Conservation (phyloP, 2,888 invertebrate species). For the Rhingia rostrata region DNA sequence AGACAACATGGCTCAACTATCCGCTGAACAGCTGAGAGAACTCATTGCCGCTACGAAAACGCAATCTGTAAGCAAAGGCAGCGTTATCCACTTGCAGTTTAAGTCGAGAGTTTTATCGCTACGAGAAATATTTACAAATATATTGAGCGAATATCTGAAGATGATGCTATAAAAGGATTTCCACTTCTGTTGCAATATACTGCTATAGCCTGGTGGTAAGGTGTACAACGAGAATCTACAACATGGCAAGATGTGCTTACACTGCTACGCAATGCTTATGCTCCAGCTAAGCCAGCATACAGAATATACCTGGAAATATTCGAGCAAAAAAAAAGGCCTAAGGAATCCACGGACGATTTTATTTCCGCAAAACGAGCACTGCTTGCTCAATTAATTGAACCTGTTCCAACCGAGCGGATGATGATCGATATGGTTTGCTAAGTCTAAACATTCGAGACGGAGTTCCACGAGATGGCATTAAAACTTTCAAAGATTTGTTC, state of each 20-base stretch:
- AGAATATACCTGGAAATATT: constrained; percentile 18
- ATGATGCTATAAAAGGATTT: constrained; percentile 58
- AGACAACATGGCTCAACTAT: not conserved
- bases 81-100: constrained; percentile 42
- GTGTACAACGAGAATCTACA: constrained; percentile 42
- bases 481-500: no score
- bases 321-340: constrained; percentile 7
- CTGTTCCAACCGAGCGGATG: not conserved
- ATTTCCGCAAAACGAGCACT: no score
- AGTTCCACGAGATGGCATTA: no score
- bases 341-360: constrained; percentile 22
- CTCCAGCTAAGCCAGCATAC: constrained; percentile 18
- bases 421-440: constrained; percentile 31
- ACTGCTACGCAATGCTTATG: constrained; percentile 22
- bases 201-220: constrained; percentile 74
- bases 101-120: constrained; percentile 60
- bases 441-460: constrained; percentile 21
- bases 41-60: not conserved
- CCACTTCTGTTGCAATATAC: constrained; percentile 58
- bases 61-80: not conserved
- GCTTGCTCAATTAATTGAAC: constrained; percentile 5
- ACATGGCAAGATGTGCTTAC: constrained; percentile 12
- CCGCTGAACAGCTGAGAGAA: no score
- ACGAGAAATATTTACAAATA: constrained; percentile 60
- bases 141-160: constrained; percentile 60